These are phyloP conservation scores for Apocheima hispidaria DNA, from an alignment of 2,888 invertebrate genomes.

Conservation along the genomic window DNA sequence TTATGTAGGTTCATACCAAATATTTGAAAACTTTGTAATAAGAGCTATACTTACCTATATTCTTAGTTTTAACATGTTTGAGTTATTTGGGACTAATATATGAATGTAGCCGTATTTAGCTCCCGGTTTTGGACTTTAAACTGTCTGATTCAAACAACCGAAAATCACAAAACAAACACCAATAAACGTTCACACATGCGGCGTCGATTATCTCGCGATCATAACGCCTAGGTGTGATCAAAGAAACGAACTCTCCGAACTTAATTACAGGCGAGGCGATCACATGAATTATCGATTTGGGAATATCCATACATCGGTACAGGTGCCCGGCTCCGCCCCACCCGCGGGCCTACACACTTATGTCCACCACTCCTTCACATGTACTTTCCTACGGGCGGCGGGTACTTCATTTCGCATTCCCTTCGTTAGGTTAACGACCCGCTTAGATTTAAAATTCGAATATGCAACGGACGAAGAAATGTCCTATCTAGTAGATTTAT, in stretches of 20 bases:
- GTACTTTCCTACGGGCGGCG: slow-evolving; percentile 45
- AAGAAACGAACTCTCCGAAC: slow-evolving; percentile 65
- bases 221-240: slow-evolving; percentile 75
- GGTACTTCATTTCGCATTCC: slow-evolving; percentile 49
- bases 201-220: slow-evolving; percentile 65
- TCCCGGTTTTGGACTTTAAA: neutral
- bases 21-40: neutral
- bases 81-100: no score
- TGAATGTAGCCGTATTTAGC: neutral
- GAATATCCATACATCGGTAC: slow-evolving; percentile 67
- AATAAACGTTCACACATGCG: slow-evolving; percentile 50
- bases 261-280: slow-evolving; percentile 79
- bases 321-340: slow-evolving; percentile 77
- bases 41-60: neutral
- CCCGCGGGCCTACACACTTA: slow-evolving; percentile 72
- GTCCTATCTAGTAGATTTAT: slow-evolving; percentile 75
- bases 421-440: slow-evolving; percentile 44
- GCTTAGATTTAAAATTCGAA: slow-evolving; percentile 52
- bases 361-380: slow-evolving; percentile 56
- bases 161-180: slow-evolving; percentile 43
- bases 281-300: slow-evolving; percentile 83
- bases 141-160: neutral
- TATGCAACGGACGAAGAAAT: slow-evolving; percentile 62
- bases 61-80: neutral
- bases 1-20: slow-evolving; percentile 9